Evolutionary conservation across 2,888 invertebrate species (phyloP), one percentile per base, ranked within the genome.

Genomic region (Lomographa bimaculata): DNA sequence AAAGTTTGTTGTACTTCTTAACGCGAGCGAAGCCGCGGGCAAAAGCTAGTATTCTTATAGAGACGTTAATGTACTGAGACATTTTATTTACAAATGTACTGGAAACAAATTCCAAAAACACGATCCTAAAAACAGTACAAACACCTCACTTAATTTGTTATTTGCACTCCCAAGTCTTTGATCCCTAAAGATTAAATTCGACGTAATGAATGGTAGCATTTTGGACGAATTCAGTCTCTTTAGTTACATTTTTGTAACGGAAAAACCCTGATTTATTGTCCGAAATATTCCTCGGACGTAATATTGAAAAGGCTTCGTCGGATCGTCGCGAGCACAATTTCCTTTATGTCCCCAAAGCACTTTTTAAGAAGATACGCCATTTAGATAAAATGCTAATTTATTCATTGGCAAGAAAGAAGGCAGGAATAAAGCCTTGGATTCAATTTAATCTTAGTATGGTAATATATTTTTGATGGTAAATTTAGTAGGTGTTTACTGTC

Each of bases 311-410:
- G 60, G 46, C 53, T 50, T 42, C 43, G 43, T 56, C 39, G 37
- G 33, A 9, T 42, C 43, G 43, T 54, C 41, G 37, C 36, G 12
- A 33, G 43, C 48, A 41, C 53, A 56, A 54, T 53, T 58, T 54
- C 50, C 50, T 50, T 55, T 55, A 53, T 46, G 37, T 50, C 49
- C 36, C 58, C 49, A 76, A 77, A 80, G 75, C 80, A 70, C 72
- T 82, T 79, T 80, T 80, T 80, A 80, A 81, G 74, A 66, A 80
- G 83, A 85, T 84, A 68, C 72, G 51, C 65, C 73, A 71, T 81
- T 82, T 71, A 79, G 82, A 85, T 84, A 80, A 77, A 81, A 82
- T 78, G 81, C 77, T 79, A 85, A 84, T 84, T 85, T 85, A 85
- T 85, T 85, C 85, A 84, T 85, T 84, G 85, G 75, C 70, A 71